Evolutionary conservation across 1,140 invertebrate species (phyloP).

Genomic region (Anastrepha obliqua): DNA sequence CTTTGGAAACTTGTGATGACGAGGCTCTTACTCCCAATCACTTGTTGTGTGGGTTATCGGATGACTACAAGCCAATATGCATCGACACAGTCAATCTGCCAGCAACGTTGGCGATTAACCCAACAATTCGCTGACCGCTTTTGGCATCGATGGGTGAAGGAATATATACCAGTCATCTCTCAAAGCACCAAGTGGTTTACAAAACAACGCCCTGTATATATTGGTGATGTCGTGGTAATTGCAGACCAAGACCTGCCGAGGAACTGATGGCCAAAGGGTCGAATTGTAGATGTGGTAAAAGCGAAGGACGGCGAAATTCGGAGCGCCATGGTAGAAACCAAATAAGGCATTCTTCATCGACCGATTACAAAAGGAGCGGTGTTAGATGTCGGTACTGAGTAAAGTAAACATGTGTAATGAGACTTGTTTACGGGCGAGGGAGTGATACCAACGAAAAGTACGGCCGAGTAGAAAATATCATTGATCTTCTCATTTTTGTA

Average conservation of each 20-base stretch:
- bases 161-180: no score
- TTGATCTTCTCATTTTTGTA: no score
- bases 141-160: no score
- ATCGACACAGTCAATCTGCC: not conserved
- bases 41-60: conserved; percentile 26
- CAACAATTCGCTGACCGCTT: not conserved
- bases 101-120: not conserved
- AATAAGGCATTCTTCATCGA: not conserved
- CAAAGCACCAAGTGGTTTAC: no score
- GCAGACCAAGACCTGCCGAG: no score
- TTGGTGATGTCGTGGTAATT: no score
- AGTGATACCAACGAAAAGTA: not conserved
- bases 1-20: conserved; percentile 50
- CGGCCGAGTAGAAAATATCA: no score
- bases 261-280: no score
- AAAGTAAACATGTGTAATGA: not conserved
- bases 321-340: no score
- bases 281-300: no score
- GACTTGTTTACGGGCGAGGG: not conserved
- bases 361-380: not conserved
- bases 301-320: no score
- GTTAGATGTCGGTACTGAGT: not conserved
- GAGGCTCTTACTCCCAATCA: conserved; percentile 56
- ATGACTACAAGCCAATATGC: conserved; percentile 29
- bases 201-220: no score